phyloP scores from a whole-genome alignment of 2,888 invertebrate genomes.

The Drosophila birchii region DNA sequence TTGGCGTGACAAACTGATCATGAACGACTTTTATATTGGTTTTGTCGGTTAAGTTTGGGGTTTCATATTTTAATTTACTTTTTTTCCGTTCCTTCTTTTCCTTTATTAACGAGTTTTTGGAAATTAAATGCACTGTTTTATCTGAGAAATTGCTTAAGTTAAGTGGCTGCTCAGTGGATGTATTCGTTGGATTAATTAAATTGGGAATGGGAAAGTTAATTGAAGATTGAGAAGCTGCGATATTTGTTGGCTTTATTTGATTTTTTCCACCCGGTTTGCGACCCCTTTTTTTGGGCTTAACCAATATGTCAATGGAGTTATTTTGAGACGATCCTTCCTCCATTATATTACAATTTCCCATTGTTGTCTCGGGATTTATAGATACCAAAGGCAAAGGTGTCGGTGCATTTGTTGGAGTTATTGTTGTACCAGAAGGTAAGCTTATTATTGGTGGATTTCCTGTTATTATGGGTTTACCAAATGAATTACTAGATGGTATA shows the following conservation, averaged over 20 bases:
- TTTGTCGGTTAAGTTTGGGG: constrained; percentile 1
- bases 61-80: constrained; percentile 52
- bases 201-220: constrained; percentile 5
- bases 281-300: constrained; percentile 82
- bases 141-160: constrained; percentile 44
- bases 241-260: constrained; percentile 28
- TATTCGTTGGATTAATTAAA: neutral
- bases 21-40: neutral
- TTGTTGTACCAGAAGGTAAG: constrained; percentile 83
- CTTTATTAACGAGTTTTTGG: constrained; percentile 46
- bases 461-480: constrained; percentile 15
- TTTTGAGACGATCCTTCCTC: neutral
- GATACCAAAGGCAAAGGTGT: neutral
- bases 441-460: constrained; percentile 68
- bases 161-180: constrained; percentile 56
- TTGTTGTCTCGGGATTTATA: neutral
- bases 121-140: neutral
- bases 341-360: neutral
- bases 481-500: constrained; percentile 13
- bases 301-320: constrained; percentile 9
- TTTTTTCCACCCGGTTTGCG: constrained; percentile 83
- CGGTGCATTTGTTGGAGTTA: constrained; percentile 76
- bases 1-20: neutral
- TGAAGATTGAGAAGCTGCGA: constrained; percentile 6
- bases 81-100: constrained; percentile 78